phyloP scores from a whole-genome alignment of 2,797 vertebrate species.

The Typhlichthys subterraneus region DNA sequence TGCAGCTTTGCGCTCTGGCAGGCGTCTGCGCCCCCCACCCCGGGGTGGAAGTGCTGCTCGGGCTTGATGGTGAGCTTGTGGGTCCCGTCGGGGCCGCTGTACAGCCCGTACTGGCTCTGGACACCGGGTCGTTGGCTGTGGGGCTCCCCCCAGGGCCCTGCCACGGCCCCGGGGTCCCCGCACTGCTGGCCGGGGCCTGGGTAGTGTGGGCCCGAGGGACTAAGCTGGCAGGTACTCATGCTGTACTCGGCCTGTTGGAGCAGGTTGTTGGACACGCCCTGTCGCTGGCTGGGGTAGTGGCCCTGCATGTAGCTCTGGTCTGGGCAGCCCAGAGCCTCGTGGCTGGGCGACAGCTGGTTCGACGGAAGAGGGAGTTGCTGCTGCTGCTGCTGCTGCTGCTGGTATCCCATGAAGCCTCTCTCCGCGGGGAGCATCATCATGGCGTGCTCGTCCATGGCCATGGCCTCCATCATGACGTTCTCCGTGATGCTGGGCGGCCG shows the following conservation, averaged over 20 bases:
- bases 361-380: slow-evolving; percentile 59
- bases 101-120: slow-evolving; percentile 70
- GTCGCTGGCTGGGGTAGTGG: slow-evolving; percentile 66
- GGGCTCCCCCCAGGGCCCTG: slow-evolving; percentile 76
- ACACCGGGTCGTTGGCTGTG: slow-evolving; percentile 57
- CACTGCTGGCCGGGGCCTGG: slow-evolving; percentile 63
- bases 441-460: slow-evolving; percentile 76
- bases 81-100: slow-evolving; percentile 72
- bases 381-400: slow-evolving; percentile 73
- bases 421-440: slow-evolving; percentile 75
- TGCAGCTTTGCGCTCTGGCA: slow-evolving; percentile 83
- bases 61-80: slow-evolving; percentile 90
- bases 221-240: slow-evolving; percentile 85
- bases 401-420: slow-evolving; percentile 81
- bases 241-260: slow-evolving; percentile 82
- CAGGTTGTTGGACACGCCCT: slow-evolving; percentile 75
- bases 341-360: slow-evolving; percentile 74
- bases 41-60: slow-evolving; percentile 85
- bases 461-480: slow-evolving; percentile 89
- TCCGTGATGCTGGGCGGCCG: slow-evolving; percentile 92
- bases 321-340: slow-evolving; percentile 72
- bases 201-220: slow-evolving; percentile 79
- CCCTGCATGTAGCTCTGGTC: slow-evolving; percentile 77
- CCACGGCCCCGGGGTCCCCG: slow-evolving; percentile 28
- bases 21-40: slow-evolving; percentile 73